Percentiles rank a stretch among this genome's conserved stretches.
phyloP scores from a whole-genome alignment of 2,113 vertebrate species.

The Mormyrus iriodes region DNA sequence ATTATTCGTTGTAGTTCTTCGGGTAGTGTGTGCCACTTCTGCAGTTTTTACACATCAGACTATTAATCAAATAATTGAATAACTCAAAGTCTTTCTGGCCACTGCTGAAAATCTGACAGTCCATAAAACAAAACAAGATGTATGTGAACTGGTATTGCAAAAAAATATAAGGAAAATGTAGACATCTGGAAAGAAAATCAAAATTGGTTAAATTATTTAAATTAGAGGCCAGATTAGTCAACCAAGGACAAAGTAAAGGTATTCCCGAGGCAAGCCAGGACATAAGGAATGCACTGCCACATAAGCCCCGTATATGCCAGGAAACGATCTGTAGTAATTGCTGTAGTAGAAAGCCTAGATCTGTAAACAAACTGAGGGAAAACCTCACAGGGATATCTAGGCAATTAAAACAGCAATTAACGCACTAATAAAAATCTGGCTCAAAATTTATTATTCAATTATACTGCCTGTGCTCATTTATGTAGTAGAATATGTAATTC shows the following conservation, averaged over 20 bases:
- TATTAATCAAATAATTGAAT: not conserved
- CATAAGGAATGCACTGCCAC: not conserved
- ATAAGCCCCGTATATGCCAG: not conserved
- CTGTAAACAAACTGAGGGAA: not conserved
- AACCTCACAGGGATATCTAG: not conserved
- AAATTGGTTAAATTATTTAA: not conserved
- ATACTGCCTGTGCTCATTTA: not conserved
- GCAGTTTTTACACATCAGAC: not conserved
- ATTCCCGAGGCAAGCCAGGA: not conserved
- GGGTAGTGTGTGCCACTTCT: not conserved
- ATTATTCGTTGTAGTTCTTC: not conserved
- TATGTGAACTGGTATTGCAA: not conserved
- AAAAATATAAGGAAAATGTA: not conserved
- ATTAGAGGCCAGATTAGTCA: not conserved
- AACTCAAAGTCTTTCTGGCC: not conserved
- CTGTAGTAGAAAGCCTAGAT: not conserved
- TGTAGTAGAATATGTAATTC: not conserved
- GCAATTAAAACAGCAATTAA: not conserved
- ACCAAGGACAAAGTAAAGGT: not conserved
- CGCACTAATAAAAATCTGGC: not conserved
- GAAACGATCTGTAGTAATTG: not conserved
- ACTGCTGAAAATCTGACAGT: not conserved
- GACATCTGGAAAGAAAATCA: not conserved
- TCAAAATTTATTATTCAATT: constrained; percentile 2
- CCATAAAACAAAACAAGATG: not conserved